Evolutionary conservation across 2,888 invertebrate genomes (phyloP), one percentile per base, ranked within the genome.

Genomic region (Harpagoxenus sublaevis): DNA sequence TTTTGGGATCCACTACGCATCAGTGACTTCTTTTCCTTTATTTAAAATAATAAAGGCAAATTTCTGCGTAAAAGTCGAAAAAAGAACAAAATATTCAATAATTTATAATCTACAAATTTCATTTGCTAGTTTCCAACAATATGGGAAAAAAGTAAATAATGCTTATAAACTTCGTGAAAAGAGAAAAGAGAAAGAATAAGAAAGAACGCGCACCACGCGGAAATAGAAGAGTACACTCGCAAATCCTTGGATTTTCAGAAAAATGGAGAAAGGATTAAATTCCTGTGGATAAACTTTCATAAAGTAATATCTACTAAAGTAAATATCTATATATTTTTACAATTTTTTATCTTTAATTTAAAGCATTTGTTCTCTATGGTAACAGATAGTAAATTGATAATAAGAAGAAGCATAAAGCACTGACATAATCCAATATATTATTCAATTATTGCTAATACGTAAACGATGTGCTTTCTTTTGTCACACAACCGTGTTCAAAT

Each of bases 31-130:
- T 39, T 35, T 62, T 9, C 3, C 12, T 62, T 62, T 18, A 39
- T 62, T 62, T 18, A 39, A 39, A n/a, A 65, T 23, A 65, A 23
- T 65, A 12, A 18, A 2, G 15, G 15, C 42, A 31, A 55, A n/a
- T 10, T 65, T 63, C 39, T 45, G 23, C 35, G 8, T 28, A 35
- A 23, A 71, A 23, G 31, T 55, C 28, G 8, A 12, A 23, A n/a
- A n/a, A 77, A 66, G 42, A 45, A 12, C 18, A 74, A 73, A 79
- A 31, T 73, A 18, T 79, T 10, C 45, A 42, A 79, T 57, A 42
- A 77, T 63, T 35, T 9, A 31, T 74, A 12, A 15, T n/a, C n/a
- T 35, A 28, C 28, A 51, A 51, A 70, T 70, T 51, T 53, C 1
- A 68, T 68, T 68, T 15, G 23, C 1, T 42, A 68, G 10, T 48